Conservation (phyloP, 1,140 invertebrate genomes). For the Antheraea pernyi region DNA sequence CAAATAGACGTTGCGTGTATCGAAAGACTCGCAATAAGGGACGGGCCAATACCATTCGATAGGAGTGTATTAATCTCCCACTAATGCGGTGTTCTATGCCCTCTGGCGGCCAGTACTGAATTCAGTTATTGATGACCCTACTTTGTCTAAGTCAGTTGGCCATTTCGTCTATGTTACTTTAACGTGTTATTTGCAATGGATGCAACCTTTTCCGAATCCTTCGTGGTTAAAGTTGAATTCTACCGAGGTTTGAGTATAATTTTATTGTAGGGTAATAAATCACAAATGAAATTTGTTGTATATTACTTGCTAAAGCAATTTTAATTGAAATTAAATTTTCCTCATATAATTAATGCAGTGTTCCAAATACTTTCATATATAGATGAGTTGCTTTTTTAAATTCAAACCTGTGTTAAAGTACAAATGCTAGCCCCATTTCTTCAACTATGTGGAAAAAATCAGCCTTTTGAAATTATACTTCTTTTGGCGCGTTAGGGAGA, state of each 20-base stretch:
- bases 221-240: constrained; percentile 40
- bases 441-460: too few relatives aligned
- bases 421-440: too few relatives aligned
- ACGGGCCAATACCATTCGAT: constrained; percentile 29
- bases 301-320: too few relatives aligned
- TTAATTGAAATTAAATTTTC: too few relatives aligned
- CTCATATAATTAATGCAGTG: too few relatives aligned
- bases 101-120: constrained; percentile 41
- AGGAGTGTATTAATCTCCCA: constrained; percentile 50
- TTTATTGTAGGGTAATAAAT: too few relatives aligned
- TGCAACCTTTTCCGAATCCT: constrained; percentile 32
- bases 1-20: constrained; percentile 44
- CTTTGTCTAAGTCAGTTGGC: constrained; percentile 60
- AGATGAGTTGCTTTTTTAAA: too few relatives aligned
- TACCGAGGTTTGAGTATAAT: too few relatives aligned
- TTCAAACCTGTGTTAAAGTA: too few relatives aligned
- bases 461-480: too few relatives aligned
- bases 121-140: constrained; percentile 61
- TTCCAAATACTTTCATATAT: constrained; percentile 34
- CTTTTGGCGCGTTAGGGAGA: too few relatives aligned
- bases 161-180: constrained; percentile 51
- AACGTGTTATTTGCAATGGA: constrained; percentile 33
- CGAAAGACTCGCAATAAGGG: constrained; percentile 51
- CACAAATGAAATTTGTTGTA: too few relatives aligned
- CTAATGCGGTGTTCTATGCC: constrained; percentile 49